Evolutionary conservation across 2,888 invertebrate species (phyloP).

Genomic region (Agrotis clavis): DNA sequence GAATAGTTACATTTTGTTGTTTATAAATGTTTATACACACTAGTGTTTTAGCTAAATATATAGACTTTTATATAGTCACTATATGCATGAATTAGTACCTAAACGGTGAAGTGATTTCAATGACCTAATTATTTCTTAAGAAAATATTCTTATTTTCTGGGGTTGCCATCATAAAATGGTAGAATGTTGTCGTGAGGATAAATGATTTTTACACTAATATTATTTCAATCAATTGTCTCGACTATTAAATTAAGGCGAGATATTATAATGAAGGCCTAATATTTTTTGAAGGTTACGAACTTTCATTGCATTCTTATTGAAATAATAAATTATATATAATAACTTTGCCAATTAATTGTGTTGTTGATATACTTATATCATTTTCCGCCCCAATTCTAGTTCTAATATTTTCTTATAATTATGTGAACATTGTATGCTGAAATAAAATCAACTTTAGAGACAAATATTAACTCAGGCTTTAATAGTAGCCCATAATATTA

Average conservation of each 20-base stretch:
- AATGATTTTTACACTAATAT: conserved; percentile 4
- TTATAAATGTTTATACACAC: conserved; percentile 74
- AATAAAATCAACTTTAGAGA: conserved; percentile 23
- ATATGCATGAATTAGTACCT: conserved; percentile 65
- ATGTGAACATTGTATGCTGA: conserved; percentile 21
- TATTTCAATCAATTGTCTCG: conserved; percentile 17
- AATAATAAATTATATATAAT: background rate
- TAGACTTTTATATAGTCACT: conserved; percentile 74
- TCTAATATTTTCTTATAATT: conserved; percentile 38
- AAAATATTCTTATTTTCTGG: conserved; percentile 30
- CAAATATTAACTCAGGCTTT: no score
- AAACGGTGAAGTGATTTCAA: conserved; percentile 50
- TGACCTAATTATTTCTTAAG: conserved; percentile 40
- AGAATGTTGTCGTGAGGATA: conserved; percentile 22
- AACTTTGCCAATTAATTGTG: conserved; percentile 32
- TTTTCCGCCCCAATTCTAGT: conserved; percentile 48
- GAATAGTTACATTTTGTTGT: conserved; percentile 70
- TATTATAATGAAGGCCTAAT: background rate
- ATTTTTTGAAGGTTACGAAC: background rate
- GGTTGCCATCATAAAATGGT: conserved; percentile 29
- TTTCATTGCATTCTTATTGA: background rate
- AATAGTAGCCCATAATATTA: no score
- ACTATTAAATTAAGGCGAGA: conserved; percentile 2
- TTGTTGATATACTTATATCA: conserved; percentile 24
- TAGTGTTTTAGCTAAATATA: conserved; percentile 70